phyloP scores from a whole-genome alignment of 2,888 invertebrate genomes.

The Flexamia atlantica region DNA sequence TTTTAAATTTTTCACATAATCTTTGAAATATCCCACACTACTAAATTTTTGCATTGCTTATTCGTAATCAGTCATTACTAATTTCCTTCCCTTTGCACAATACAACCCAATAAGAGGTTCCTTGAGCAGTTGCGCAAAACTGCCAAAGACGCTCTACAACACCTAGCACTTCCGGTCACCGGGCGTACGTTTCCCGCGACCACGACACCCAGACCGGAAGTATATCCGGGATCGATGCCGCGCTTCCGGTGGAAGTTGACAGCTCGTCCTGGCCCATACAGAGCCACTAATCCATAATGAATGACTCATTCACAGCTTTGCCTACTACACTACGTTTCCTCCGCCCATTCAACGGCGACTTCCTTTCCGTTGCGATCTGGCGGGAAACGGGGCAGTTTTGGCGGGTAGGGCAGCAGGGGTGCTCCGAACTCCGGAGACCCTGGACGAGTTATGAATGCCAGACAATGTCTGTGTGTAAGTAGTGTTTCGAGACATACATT shows the following conservation, averaged over 20 bases:
- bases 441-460: no score
- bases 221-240: slow-evolving; percentile 52
- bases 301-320: slow-evolving; percentile 49
- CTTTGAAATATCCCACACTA: no score
- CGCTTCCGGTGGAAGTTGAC: slow-evolving; percentile 44
- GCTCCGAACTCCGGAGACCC: neutral
- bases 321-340: slow-evolving; percentile 41
- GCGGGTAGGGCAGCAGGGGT: neutral
- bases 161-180: slow-evolving; percentile 4
- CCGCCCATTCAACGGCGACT: slow-evolving; percentile 35
- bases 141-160: neutral
- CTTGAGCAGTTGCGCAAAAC: no score
- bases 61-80: no score
- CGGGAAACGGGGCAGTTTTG: slow-evolving; percentile 24
- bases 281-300: slow-evolving; percentile 55
- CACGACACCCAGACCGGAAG: slow-evolving; percentile 34
- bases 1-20: no score
- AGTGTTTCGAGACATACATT: no score
- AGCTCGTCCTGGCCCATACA: slow-evolving; percentile 45
- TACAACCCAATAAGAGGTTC: no score
- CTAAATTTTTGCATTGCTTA: no score
- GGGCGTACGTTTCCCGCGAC: slow-evolving; percentile 7
- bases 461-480: no score
- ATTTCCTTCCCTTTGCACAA: no score
- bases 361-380: slow-evolving; percentile 32